A percentile compares a stretch with the other conserved stretches of the same genome.
Conservation (phyloP, 2,113 vertebrate genomes). For the Rhinolophus sinicus region DNA sequence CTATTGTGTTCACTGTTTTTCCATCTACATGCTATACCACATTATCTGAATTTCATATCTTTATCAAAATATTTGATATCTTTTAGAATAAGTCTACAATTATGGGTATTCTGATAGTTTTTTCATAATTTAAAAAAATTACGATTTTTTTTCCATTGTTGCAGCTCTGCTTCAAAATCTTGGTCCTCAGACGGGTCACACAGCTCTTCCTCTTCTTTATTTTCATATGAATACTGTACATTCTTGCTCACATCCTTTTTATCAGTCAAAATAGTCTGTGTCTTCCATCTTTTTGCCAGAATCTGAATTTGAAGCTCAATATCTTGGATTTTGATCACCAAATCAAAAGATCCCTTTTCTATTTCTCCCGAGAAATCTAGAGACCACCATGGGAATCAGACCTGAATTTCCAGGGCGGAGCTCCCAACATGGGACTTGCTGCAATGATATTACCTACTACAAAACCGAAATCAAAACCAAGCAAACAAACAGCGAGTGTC, state of each 20-base stretch:
- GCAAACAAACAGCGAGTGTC: not conserved
- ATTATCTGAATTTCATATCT: not conserved
- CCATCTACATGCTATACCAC: not conserved
- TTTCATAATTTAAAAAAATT: not conserved
- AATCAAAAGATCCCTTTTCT: not conserved
- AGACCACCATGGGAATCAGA: not conserved
- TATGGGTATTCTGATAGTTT: not conserved
- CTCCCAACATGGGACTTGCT: not conserved
- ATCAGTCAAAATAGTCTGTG: not conserved
- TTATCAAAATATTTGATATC: not conserved
- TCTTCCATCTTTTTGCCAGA: not conserved
- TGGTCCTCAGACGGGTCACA: not conserved
- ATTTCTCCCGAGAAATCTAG: not conserved
- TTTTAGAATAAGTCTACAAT: not conserved
- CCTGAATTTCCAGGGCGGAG: not conserved
- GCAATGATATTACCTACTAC: not conserved
- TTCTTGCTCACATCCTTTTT: not conserved
- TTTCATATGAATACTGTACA: not conserved
- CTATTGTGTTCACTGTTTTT: not conserved
- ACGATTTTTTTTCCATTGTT: not conserved
- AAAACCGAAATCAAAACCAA: not conserved
- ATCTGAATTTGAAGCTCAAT: not conserved
- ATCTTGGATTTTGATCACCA: not conserved
- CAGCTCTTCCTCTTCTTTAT: not conserved
- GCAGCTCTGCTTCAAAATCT: not conserved